Conservation (phyloP, 2,888 invertebrate genomes). For the Agonopterix alstromeriana region DNA sequence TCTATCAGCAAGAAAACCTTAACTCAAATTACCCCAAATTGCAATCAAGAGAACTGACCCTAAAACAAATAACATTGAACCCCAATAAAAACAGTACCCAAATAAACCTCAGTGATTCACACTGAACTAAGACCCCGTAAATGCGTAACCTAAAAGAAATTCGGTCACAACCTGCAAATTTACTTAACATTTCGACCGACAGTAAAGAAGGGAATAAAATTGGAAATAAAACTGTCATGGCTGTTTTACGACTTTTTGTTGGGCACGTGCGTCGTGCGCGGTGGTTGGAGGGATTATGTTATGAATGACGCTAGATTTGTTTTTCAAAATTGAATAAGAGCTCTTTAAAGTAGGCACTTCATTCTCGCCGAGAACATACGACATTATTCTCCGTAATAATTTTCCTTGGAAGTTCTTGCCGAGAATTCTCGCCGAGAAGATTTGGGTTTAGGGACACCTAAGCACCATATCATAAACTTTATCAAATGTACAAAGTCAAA, state of each 20-base stretch:
- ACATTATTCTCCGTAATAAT: no score
- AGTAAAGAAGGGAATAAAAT: slow-evolving; percentile 36
- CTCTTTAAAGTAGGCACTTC: no score
- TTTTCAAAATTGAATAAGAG: no score
- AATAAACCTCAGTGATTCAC: slow-evolving; percentile 22
- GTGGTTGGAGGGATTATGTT: no score
- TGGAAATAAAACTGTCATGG: slow-evolving; percentile 29
- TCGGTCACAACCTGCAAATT: slow-evolving; percentile 26
- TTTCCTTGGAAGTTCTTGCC: no score
- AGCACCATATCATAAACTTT: no score
- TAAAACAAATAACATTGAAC: slow-evolving; percentile 10
- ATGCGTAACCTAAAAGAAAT: slow-evolving; percentile 15
- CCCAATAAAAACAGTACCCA: slow-evolving; percentile 19
- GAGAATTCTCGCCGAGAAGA: no score
- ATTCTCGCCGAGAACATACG: no score
- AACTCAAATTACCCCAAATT: slow-evolving; percentile 1
- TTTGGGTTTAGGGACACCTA: no score
- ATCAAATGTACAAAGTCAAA: no score
- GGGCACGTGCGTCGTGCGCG: not conserved
- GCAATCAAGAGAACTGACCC: slow-evolving; percentile 13
- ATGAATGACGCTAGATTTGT: no score
- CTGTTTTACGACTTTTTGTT: slow-evolving; percentile 23
- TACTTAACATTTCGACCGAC: slow-evolving; percentile 31
- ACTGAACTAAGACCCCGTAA: slow-evolving; percentile 15
- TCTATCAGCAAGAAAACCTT: no score